phyloP scores from a whole-genome alignment of 2,113 vertebrate species.

The Herpetotheres cachinnans region DNA sequence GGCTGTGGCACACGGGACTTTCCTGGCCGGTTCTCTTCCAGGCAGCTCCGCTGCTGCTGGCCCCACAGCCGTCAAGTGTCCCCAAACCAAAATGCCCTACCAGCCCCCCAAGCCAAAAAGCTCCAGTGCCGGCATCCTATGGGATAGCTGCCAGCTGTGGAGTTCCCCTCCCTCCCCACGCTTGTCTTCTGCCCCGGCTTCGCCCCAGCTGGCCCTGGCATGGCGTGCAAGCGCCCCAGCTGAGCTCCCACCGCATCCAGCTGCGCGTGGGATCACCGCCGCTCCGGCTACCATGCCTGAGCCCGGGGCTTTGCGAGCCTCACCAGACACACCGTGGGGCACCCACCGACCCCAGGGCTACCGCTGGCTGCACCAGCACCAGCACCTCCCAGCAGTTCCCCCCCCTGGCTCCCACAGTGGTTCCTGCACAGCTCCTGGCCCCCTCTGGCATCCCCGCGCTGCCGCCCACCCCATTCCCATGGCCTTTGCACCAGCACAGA shows the following conservation, averaged over 20 bases:
- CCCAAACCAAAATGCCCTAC: background rate
- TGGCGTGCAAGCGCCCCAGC: background rate
- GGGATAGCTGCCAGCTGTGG: background rate
- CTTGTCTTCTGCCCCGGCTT: background rate
- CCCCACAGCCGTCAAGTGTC: background rate
- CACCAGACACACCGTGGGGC: rapidly evolving
- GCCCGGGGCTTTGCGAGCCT: background rate
- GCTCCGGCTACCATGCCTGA: background rate
- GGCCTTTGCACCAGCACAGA: background rate
- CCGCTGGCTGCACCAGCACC: background rate
- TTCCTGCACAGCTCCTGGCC: background rate
- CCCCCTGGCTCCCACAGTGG: background rate
- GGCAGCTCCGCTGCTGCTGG: background rate
- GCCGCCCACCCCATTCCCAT: background rate
- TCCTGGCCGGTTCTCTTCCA: background rate
- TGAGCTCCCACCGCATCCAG: background rate
- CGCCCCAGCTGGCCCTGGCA: background rate
- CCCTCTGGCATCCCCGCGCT: background rate
- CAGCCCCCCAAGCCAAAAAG: background rate
- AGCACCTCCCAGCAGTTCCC: background rate
- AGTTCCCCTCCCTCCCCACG: background rate
- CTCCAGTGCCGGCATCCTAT: background rate
- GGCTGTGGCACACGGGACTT: background rate
- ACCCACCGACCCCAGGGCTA: background rate
- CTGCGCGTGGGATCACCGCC: background rate